phyloP scores from a whole-genome alignment of 2,797 vertebrate genomes.

The Labeo calbasu region DNA sequence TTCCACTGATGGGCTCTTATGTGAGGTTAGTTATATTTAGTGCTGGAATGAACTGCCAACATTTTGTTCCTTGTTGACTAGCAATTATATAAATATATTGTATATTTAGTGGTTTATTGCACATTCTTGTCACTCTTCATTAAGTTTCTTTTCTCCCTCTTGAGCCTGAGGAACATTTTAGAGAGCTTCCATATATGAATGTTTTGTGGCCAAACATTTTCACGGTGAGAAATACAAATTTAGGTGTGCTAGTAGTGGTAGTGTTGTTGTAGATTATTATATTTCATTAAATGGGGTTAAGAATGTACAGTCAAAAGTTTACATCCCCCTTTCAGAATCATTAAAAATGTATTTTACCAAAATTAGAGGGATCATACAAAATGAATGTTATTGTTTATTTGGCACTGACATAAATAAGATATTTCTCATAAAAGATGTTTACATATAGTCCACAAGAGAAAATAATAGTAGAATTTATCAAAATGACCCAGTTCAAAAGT shows the following conservation, averaged over 20 bases:
- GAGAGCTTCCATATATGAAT: neutral
- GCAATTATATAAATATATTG: conserved; percentile 17
- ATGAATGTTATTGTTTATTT: too few relatives aligned
- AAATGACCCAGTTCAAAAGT: too few relatives aligned
- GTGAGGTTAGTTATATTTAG: conserved; percentile 12
- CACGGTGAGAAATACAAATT: neutral
- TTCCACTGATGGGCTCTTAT: conserved; percentile 37
- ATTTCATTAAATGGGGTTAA: neutral
- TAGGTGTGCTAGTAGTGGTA: neutral
- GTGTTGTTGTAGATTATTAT: neutral
- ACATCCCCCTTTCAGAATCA: too few relatives aligned
- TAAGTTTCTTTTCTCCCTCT: neutral
- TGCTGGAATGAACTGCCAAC: conserved; percentile 13
- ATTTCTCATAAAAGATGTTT: too few relatives aligned
- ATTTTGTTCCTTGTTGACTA: conserved; percentile 14
- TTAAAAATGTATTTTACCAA: too few relatives aligned
- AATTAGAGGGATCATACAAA: too few relatives aligned
- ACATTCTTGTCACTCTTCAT: conserved; percentile 22
- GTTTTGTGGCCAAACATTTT: neutral
- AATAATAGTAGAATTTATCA: too few relatives aligned
- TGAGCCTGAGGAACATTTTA: neutral
- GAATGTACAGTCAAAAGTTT: neutral
- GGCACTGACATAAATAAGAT: too few relatives aligned
- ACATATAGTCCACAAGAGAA: too few relatives aligned
- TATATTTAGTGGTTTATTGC: conserved; percentile 30